phyloP scores from a whole-genome alignment of 2,888 invertebrate species.

The Notocelia uddmanniana region DNA sequence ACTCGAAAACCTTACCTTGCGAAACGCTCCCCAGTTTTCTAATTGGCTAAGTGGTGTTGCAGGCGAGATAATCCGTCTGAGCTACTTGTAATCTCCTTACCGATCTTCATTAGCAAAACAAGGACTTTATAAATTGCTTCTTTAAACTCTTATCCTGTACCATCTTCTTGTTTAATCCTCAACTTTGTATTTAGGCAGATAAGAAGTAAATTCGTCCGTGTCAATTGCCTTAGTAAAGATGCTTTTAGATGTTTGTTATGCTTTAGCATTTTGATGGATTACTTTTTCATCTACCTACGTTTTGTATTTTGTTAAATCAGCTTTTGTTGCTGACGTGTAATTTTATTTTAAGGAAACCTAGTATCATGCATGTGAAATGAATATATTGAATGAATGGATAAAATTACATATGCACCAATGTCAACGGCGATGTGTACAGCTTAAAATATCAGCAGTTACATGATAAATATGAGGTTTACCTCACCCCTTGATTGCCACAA shows the following conservation, averaged over 20 bases:
- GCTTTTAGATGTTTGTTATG: background rate
- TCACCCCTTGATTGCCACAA: too few species aligned
- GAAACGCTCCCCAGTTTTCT: constrained; percentile 5
- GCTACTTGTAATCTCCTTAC: constrained; percentile 20
- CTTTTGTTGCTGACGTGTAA: background rate
- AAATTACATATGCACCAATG: too few species aligned
- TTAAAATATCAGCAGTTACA: too few species aligned
- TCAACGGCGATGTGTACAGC: too few species aligned
- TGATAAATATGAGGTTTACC: too few species aligned
- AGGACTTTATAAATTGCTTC: constrained; percentile 20
- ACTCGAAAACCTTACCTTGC: background rate
- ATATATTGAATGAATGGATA: too few species aligned
- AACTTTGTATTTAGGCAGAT: background rate
- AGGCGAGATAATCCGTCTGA: constrained; percentile 29
- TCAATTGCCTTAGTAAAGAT: background rate
- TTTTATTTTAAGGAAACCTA: background rate
- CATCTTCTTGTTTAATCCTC: background rate
- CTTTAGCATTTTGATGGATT: constrained; percentile 2
- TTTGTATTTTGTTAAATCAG: background rate
- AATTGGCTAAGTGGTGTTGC: constrained; percentile 27
- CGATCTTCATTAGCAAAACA: constrained; percentile 33
- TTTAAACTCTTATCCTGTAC: constrained; percentile 7
- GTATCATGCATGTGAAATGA: too few species aligned
- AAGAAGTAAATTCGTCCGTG: background rate
- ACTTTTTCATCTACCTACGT: background rate